A percentile compares a stretch with the other conserved stretches of the same genome.
These are phyloP conservation scores for Okamejei kenojei DNA, from an alignment of 2,797 vertebrate species.

Conservation along the genomic window DNA sequence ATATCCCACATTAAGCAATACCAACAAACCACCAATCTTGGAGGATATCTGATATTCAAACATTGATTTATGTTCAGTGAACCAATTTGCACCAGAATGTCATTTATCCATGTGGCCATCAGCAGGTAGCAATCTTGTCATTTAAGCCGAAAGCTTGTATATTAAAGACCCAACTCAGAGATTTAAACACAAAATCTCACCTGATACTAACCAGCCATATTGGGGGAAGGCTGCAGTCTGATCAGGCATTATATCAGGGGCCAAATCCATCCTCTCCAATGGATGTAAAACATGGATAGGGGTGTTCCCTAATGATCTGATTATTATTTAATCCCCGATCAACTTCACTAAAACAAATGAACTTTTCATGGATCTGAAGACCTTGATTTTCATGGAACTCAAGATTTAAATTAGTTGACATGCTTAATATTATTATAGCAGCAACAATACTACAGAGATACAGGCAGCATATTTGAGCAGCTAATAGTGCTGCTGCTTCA, in stretches of 20 bases:
- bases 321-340: not conserved
- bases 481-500: too few species aligned
- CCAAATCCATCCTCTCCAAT: not conserved
- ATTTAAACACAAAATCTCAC: not conserved
- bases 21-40: not conserved
- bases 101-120: not conserved
- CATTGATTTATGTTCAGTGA: not conserved
- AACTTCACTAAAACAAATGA: conserved; percentile 6
- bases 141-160: not conserved
- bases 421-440: not conserved
- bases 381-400: too few species aligned
- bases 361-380: not conserved
- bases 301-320: not conserved
- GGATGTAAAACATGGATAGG: not conserved
- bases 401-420: not conserved
- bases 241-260: not conserved
- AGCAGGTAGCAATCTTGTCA: not conserved
- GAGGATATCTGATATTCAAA: not conserved
- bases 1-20: not conserved
- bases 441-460: not conserved
- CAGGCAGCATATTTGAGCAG: too few species aligned
- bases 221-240: not conserved
- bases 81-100: not conserved
- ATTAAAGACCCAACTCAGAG: not conserved
- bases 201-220: not conserved